phyloP scores from a whole-genome alignment of 2,888 invertebrate species.

The Drosophila kanekoi region DNA sequence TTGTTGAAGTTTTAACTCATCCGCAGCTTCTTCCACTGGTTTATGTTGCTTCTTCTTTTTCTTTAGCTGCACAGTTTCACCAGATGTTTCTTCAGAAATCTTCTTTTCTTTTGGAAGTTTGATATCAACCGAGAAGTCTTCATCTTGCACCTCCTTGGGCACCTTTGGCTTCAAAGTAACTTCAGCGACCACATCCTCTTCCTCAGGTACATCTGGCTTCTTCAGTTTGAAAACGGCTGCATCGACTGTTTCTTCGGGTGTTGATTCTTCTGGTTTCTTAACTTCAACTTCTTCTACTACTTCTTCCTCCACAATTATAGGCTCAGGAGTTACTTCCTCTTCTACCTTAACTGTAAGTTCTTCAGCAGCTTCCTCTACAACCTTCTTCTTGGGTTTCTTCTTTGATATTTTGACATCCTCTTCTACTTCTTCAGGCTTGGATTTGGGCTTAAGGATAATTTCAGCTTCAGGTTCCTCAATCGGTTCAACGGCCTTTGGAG shows the following conservation, averaged over 20 bases:
- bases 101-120: slow-evolving; percentile 77
- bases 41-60: slow-evolving; percentile 82
- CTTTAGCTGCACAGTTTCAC: slow-evolving; percentile 81
- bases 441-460: slow-evolving; percentile 70
- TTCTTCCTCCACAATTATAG: slow-evolving; percentile 65
- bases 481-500: slow-evolving; percentile 50
- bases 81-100: slow-evolving; percentile 82
- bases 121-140: slow-evolving; percentile 82
- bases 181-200: slow-evolving; percentile 83
- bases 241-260: slow-evolving; percentile 71
- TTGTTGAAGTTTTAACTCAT: slow-evolving; percentile 82
- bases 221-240: slow-evolving; percentile 79
- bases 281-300: slow-evolving; percentile 69
- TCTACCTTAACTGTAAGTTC: slow-evolving; percentile 75
- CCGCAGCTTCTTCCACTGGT: slow-evolving; percentile 81
- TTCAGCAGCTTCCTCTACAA: slow-evolving; percentile 75
- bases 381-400: slow-evolving; percentile 79
- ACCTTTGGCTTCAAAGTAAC: slow-evolving; percentile 83
- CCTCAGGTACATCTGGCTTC: slow-evolving; percentile 67
- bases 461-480: slow-evolving; percentile 76
- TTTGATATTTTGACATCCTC: slow-evolving; percentile 73
- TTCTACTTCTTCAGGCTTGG: slow-evolving; percentile 67
- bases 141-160: slow-evolving; percentile 76
- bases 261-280: slow-evolving; percentile 67
- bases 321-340: slow-evolving; percentile 74